phyloP scores from a whole-genome alignment of 2,888 invertebrate genomes.

The Meiosimyza platycephala region DNA sequence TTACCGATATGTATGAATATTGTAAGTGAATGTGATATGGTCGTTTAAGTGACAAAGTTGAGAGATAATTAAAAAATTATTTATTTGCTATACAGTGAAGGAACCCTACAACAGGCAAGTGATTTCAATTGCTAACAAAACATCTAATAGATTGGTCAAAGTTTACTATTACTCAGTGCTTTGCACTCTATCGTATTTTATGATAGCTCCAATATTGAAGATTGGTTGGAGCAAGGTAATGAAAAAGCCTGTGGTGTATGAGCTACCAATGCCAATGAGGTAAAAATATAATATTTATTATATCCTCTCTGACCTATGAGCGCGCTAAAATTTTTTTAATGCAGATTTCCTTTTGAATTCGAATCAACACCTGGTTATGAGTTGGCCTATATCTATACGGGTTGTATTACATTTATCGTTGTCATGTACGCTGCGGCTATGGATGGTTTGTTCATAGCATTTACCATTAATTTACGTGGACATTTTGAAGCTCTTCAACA shows the following conservation, averaged over 20 bases:
- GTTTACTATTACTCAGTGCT: conserved; percentile 55
- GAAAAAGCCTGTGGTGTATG: conserved; percentile 42
- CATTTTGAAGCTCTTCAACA: conserved; percentile 59
- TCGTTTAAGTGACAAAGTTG: too few species aligned
- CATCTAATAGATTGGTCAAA: conserved; percentile 50
- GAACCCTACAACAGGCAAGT: conserved; percentile 41
- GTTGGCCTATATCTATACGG: conserved; percentile 53
- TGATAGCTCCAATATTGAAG: conserved; percentile 56
- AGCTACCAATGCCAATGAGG: conserved; percentile 63
- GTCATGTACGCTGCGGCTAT: conserved; percentile 57
- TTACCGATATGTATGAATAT: conserved; percentile 53
- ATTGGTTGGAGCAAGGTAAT: conserved; percentile 48
- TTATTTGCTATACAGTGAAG: conserved; percentile 43
- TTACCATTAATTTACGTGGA: conserved; percentile 58
- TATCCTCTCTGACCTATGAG: too few species aligned
- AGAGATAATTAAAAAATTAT: background rate
- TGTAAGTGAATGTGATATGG: conserved; percentile 47
- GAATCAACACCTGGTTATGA: conserved; percentile 57
- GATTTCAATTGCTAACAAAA: conserved; percentile 51
- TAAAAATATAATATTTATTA: conserved; percentile 36
- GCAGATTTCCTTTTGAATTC: conserved; percentile 59
- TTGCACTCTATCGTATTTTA: conserved; percentile 59
- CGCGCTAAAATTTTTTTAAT: too few species aligned
- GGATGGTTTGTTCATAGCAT: conserved; percentile 60
- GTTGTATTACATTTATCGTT: conserved; percentile 51